These are phyloP conservation scores for Yponomeuta sedellus DNA, from an alignment of 2,888 invertebrate genomes.

Conservation along the genomic window DNA sequence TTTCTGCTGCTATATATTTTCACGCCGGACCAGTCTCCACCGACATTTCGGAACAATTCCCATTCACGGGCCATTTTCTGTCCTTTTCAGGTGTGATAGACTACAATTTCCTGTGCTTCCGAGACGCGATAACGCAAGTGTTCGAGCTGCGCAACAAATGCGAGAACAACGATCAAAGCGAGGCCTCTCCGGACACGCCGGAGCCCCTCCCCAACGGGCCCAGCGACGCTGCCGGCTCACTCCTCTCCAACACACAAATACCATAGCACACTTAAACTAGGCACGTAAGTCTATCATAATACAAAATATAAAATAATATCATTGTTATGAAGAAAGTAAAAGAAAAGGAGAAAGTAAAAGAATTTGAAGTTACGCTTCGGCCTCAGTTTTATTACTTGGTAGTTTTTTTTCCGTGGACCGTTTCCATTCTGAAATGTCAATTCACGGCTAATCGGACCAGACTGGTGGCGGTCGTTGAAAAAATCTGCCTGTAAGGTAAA, in stretches of 20 bases:
- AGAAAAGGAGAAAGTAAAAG: background rate
- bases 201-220: constrained; percentile 56
- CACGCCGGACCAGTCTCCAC: too few relatives aligned
- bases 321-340: background rate
- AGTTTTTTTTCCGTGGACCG: background rate
- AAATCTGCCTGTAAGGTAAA: too few relatives aligned
- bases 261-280: constrained; percentile 19
- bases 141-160: constrained; percentile 90
- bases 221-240: constrained; percentile 42
- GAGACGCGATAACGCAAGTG: constrained; percentile 96
- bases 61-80: background rate
- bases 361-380: background rate
- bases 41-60: too few relatives aligned
- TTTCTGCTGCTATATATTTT: too few relatives aligned
- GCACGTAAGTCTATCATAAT: constrained; percentile 1
- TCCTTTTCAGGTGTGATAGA: constrained; percentile 93
- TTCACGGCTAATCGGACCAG: background rate
- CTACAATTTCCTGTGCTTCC: constrained; percentile 98
- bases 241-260: constrained; percentile 20
- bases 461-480: too few relatives aligned
- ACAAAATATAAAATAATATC: background rate
- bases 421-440: background rate
- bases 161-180: constrained; percentile 57
- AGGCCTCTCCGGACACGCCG: constrained; percentile 41
- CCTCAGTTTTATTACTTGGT: background rate